Evolutionary conservation across 1,140 invertebrate species (phyloP).

Genomic region (Teleopsis dalmanni): DNA sequence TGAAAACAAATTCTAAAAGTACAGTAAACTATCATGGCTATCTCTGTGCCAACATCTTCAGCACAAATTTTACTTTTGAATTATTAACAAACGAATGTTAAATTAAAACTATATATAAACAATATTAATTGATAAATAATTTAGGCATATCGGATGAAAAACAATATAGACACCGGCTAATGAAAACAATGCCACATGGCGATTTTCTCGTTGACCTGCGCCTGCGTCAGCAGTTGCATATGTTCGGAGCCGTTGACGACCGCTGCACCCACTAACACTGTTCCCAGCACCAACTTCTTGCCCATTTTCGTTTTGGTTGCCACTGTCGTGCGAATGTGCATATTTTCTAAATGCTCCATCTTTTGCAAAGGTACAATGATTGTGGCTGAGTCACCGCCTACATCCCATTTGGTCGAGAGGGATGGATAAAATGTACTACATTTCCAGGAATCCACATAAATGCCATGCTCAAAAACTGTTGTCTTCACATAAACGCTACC

Average conservation of each 20-base stretch:
- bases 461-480: constrained; percentile 59
- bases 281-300: constrained; percentile 49
- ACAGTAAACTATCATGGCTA: too few species aligned
- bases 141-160: too few species aligned
- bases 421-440: constrained; percentile 63
- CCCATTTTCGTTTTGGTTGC: constrained; percentile 45
- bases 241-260: constrained; percentile 18
- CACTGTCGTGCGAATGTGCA: constrained; percentile 27
- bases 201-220: constrained; percentile 24
- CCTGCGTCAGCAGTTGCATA: constrained; percentile 21
- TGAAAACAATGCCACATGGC: constrained; percentile 33
- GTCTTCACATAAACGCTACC: constrained; percentile 63
- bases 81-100: too few species aligned
- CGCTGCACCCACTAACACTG: constrained; percentile 22
- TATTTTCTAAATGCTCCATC: constrained; percentile 26
- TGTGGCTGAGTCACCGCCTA: constrained; percentile 42
- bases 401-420: constrained; percentile 55
- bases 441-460: constrained; percentile 66
- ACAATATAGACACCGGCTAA: too few species aligned
- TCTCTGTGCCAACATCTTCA: too few species aligned
- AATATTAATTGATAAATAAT: too few species aligned
- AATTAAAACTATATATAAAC: too few species aligned
- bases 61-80: too few species aligned
- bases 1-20: too few species aligned
- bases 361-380: constrained; percentile 27